A percentile compares a stretch with the other conserved stretches of the same genome.
Evolutionary conservation across 2,797 vertebrate species (phyloP).

Genomic region (Streptopelia turtur): DNA sequence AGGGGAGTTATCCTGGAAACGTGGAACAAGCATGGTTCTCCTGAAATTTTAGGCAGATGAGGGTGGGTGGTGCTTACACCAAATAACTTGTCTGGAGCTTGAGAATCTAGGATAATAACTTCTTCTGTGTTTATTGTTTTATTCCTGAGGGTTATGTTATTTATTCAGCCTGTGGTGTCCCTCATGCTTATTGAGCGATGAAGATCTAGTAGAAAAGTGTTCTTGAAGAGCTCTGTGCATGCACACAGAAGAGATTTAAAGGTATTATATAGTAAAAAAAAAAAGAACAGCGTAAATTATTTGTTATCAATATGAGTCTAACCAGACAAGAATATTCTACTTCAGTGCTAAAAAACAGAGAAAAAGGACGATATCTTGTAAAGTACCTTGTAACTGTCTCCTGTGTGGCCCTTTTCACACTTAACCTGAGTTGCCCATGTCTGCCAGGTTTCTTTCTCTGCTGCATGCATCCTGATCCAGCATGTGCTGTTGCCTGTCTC

Average conservation of each 20-base stretch:
- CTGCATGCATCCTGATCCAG: not conserved
- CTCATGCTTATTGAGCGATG: not conserved
- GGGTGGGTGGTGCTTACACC: not conserved
- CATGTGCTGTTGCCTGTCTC: rapidly evolving
- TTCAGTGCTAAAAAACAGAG: not conserved
- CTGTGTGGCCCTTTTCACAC: not conserved
- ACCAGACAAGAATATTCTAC: not conserved
- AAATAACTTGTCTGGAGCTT: not conserved
- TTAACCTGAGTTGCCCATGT: not conserved
- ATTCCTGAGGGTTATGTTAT: not conserved
- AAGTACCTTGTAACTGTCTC: not conserved
- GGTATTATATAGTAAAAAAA: not conserved
- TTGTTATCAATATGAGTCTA: not conserved
- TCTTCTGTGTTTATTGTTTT: not conserved
- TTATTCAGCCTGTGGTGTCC: not conserved
- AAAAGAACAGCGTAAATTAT: not conserved
- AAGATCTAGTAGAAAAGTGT: not conserved
- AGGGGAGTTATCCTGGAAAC: not conserved
- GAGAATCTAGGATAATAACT: not conserved
- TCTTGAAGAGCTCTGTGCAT: not conserved
- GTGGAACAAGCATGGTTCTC: not conserved
- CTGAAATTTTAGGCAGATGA: not conserved
- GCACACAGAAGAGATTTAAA: not conserved
- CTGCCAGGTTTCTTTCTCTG: not conserved
- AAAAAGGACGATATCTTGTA: not conserved